phyloP scores from a whole-genome alignment of 2,113 vertebrate species.

The Hystrix cristata region DNA sequence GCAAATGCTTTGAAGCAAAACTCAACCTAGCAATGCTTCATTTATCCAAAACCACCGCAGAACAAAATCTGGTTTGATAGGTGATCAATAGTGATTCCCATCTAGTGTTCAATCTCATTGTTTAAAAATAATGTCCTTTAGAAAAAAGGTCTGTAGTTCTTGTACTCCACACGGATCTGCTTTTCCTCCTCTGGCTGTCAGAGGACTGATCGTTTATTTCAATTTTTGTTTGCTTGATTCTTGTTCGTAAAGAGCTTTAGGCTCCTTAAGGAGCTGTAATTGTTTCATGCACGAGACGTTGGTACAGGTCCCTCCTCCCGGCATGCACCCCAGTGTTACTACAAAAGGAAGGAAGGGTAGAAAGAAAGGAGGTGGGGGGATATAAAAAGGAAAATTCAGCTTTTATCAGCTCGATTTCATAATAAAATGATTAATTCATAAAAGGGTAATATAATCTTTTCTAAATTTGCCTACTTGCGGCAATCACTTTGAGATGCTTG shows the following conservation, averaged over 20 bases:
- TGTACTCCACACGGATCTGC: conserved; percentile 9
- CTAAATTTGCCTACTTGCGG: background rate
- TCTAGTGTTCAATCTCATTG: conserved; percentile 45
- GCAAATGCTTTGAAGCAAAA: conserved; percentile 67
- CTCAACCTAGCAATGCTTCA: background rate
- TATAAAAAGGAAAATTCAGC: background rate
- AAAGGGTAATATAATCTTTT: background rate
- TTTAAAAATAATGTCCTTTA: conserved; percentile 50
- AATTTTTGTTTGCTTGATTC: background rate
- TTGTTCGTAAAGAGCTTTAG: conserved; percentile 25
- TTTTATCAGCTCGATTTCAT: background rate
- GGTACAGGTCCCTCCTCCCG: background rate
- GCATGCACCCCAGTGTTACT: background rate
- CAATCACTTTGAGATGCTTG: background rate
- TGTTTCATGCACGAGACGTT: background rate
- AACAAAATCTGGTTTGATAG: conserved; percentile 59
- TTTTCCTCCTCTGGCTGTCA: background rate
- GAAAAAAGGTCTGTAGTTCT: conserved; percentile 3
- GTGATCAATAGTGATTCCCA: conserved; percentile 60
- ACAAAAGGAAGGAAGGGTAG: background rate
- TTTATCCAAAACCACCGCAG: conserved; percentile 58
- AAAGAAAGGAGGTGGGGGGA: background rate
- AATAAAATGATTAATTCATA: background rate
- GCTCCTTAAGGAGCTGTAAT: background rate
- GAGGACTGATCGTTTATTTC: background rate